These are phyloP conservation scores for Onychomys leucogaster DNA, from an alignment of 2,797 vertebrate genomes.

Conservation along the genomic window DNA sequence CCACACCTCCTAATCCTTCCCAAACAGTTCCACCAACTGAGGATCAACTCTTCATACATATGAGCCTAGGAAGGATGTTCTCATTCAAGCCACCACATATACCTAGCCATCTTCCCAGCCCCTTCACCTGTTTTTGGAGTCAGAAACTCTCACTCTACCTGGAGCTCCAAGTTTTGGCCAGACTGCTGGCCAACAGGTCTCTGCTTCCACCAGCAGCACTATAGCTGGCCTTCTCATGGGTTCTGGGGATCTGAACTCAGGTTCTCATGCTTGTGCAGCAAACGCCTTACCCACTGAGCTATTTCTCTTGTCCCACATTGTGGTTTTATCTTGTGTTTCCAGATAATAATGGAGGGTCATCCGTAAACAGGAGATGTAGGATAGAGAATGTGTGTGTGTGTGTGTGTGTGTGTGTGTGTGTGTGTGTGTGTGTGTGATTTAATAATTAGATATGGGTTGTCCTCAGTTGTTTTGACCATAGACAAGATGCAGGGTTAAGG, in stretches of 20 bases:
- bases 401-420: neutral
- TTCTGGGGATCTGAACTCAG: neutral
- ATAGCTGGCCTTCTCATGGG: neutral
- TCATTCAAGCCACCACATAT: neutral
- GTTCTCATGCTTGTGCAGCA: too few species aligned
- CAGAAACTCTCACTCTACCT: neutral
- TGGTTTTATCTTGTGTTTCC: slow-evolving; percentile 36
- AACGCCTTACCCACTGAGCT: neutral
- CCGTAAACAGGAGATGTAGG: neutral
- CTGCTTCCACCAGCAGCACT: neutral
- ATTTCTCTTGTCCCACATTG: neutral
- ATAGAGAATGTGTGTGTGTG: neutral
- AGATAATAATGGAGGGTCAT: neutral
- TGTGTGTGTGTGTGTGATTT: neutral
- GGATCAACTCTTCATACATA: neutral
- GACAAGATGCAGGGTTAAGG: neutral
- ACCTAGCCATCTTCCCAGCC: neutral
- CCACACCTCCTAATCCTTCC: neutral
- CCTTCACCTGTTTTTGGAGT: neutral
- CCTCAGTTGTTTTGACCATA: neutral
- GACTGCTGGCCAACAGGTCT: neutral
- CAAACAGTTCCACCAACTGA: neutral
- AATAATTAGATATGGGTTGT: neutral
- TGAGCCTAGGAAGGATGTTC: neutral
- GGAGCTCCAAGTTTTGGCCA: neutral